A percentile compares a stretch with the other conserved stretches of the same genome.
These are phyloP conservation scores for Darevskia mixta DNA, from an alignment of 2,797 vertebrate species.

Conservation along the genomic window DNA sequence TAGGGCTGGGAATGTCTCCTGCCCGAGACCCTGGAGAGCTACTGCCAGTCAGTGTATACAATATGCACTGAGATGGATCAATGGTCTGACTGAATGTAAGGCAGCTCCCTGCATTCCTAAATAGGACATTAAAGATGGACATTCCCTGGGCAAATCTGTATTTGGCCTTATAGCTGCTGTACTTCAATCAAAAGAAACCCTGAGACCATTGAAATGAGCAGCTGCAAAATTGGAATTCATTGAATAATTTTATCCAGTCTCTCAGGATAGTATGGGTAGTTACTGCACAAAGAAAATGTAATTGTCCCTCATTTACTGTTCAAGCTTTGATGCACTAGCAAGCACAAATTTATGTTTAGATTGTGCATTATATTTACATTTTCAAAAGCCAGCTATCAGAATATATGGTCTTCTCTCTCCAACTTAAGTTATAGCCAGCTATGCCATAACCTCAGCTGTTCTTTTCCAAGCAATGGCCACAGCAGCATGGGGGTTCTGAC, in stretches of 20 bases:
- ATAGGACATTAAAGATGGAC: not conserved
- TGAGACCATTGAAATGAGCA: not conserved
- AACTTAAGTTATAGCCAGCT: too few relatives aligned
- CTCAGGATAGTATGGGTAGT: not conserved
- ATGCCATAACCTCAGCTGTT: not conserved
- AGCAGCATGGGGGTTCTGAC: too few relatives aligned
- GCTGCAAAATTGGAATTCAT: not conserved
- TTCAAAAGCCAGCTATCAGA: not conserved
- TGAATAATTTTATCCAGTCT: not conserved
- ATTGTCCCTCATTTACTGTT: not conserved
- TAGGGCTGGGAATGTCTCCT: too few relatives aligned
- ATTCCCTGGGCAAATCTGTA: not conserved
- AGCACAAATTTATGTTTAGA: not conserved
- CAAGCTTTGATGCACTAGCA: not conserved
- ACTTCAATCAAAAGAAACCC: not conserved
- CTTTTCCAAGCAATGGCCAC: too few relatives aligned
- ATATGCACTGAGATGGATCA: too few relatives aligned
- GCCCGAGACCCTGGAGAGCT: too few relatives aligned
- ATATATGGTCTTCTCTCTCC: too few relatives aligned
- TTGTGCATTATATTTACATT: not conserved
- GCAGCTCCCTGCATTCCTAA: too few relatives aligned
- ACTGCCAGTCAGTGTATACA: too few relatives aligned
- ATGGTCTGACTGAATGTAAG: too few relatives aligned
- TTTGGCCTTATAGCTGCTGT: not conserved
- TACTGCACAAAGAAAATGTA: not conserved